These are phyloP conservation scores for Pleuronectes platessa DNA, from an alignment of 2,113 vertebrate species.

Conservation along the genomic window DNA sequence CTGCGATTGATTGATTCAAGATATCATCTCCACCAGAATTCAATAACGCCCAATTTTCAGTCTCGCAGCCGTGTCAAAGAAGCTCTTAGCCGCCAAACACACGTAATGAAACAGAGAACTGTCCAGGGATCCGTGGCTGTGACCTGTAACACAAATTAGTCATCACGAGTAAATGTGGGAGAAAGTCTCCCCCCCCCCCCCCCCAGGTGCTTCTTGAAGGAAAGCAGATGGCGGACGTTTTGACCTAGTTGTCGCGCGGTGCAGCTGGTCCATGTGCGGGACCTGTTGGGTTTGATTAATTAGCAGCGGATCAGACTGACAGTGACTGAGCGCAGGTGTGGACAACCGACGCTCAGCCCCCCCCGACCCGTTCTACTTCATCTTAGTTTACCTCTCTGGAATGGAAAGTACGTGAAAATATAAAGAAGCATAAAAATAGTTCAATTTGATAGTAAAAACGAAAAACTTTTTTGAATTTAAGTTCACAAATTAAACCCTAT, in stretches of 20 bases:
- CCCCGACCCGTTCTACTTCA: not conserved
- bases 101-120: constrained; percentile 25
- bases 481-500: too few relatives aligned
- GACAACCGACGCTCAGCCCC: constrained; percentile 11
- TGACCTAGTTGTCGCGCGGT: constrained; percentile 46
- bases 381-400: not conserved
- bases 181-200: not conserved
- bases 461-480: not conserved
- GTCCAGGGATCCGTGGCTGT: constrained; percentile 17
- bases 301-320: constrained; percentile 46
- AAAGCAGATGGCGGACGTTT: constrained; percentile 59
- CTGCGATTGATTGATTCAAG: not conserved
- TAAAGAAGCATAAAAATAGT: not conserved
- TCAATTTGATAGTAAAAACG: not conserved
- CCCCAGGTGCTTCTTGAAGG: constrained; percentile 27
- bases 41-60: not conserved
- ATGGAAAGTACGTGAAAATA: not conserved
- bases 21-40: constrained; percentile 26
- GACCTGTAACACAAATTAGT: constrained; percentile 40
- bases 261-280: constrained; percentile 24
- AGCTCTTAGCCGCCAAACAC: constrained; percentile 31
- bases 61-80: constrained; percentile 20
- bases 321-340: constrained; percentile 46
- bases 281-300: constrained; percentile 55
- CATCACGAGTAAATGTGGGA: constrained; percentile 36